A percentile compares a stretch with the other conserved stretches of the same genome.
Evolutionary conservation across 1,140 invertebrate genomes (phyloP).

Genomic region (Leptopilina boulardi): DNA sequence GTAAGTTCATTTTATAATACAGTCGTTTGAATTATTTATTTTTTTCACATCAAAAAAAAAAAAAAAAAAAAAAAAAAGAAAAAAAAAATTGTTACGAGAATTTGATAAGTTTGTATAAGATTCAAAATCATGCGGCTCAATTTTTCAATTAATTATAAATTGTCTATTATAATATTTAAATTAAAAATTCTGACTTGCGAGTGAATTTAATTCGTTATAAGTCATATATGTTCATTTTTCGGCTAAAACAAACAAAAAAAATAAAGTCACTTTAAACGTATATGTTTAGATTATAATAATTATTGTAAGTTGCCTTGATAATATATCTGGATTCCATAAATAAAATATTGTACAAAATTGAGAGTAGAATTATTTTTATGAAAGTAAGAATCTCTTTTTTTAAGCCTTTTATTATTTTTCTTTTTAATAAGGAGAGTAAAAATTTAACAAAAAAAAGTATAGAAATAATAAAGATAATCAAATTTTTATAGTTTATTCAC

Average conservation of each 20-base stretch:
- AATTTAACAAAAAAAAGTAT: too few species aligned
- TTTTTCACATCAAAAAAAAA: background rate
- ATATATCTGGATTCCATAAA: constrained; percentile 31
- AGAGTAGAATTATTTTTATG: too few species aligned
- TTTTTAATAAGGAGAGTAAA: too few species aligned
- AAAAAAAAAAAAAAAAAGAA: too few species aligned
- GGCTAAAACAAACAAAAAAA: background rate
- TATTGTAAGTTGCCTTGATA: constrained; percentile 24
- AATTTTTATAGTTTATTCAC: too few species aligned
- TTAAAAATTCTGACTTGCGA: background rate
- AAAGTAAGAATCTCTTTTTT: background rate
- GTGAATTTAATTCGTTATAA: background rate
- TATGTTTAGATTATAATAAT: constrained; percentile 4
- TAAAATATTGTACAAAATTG: constrained; percentile 28
- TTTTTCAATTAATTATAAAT: background rate
- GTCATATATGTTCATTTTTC: background rate
- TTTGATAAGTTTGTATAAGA: background rate
- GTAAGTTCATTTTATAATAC: background rate
- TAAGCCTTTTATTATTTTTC: background rate
- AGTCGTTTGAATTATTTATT: constrained; percentile 13
- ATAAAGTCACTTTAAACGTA: background rate
- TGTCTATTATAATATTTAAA: background rate
- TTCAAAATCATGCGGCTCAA: constrained; percentile 2
- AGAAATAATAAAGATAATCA: too few species aligned
- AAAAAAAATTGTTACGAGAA: background rate